These are phyloP conservation scores for Monochamus saltuarius DNA, from an alignment of 1,140 invertebrate genomes.

Conservation along the genomic window DNA sequence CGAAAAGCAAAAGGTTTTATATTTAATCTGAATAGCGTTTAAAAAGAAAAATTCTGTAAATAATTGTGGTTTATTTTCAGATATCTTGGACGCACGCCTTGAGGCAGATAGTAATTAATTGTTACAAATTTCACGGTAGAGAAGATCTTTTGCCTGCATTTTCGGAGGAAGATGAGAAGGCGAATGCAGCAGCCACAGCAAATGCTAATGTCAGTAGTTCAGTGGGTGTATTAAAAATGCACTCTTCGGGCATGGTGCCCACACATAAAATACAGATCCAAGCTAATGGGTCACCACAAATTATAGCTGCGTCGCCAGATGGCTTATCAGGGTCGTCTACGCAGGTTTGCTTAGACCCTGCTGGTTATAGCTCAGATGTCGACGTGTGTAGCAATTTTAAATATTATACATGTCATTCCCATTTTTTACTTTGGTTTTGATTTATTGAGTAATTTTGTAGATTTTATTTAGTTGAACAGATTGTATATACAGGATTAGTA, in stretches of 20 bases:
- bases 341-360: constrained; percentile 73
- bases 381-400: constrained; percentile 59
- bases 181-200: constrained; percentile 55
- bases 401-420: background rate
- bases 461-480: background rate
- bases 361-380: constrained; percentile 61
- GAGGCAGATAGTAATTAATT: constrained; percentile 95
- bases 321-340: constrained; percentile 62
- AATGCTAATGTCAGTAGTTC: constrained; percentile 55
- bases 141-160: constrained; percentile 95
- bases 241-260: constrained; percentile 55
- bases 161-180: constrained; percentile 86
- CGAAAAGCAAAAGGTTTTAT: constrained; percentile 93
- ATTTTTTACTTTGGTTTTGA: constrained; percentile 16
- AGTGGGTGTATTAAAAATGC: constrained; percentile 67
- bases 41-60: background rate
- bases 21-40: background rate
- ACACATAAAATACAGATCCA: constrained; percentile 57
- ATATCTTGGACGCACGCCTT: constrained; percentile 98
- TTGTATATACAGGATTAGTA: too few relatives aligned
- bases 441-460: constrained; percentile 1
- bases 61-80: constrained; percentile 56
- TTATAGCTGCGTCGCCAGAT: constrained; percentile 60
- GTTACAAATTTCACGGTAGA: constrained; percentile 96
- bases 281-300: constrained; percentile 55